A percentile compares a stretch with the other conserved stretches of the same genome.
Evolutionary conservation across 2,888 invertebrate species (phyloP).

Genomic region (Cryptus armator): DNA sequence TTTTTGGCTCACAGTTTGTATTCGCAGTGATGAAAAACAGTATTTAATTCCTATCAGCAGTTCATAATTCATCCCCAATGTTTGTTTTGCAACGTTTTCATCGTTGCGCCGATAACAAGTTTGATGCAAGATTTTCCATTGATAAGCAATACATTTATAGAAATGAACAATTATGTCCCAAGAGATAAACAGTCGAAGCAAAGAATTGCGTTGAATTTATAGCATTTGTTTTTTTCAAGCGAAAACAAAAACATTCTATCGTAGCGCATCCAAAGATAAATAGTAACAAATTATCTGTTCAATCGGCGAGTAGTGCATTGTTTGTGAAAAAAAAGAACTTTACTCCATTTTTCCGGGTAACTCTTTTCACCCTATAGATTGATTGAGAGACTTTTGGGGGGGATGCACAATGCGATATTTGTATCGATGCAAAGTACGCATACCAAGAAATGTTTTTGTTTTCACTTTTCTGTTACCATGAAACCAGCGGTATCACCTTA

Average conservation of each 20-base stretch:
- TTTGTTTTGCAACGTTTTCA: not conserved
- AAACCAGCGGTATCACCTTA: constrained; percentile 3
- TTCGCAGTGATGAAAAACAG: not conserved
- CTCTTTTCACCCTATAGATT: constrained; percentile 32
- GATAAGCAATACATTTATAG: not conserved
- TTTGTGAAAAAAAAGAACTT: constrained; percentile 22
- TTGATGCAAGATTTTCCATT: not conserved
- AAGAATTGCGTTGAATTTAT: not conserved
- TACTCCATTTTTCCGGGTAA: constrained; percentile 52
- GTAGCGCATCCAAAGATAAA: constrained; percentile 24
- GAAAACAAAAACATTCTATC: constrained; percentile 45
- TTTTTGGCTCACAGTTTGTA: not conserved
- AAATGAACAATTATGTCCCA: not conserved
- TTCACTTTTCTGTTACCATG: constrained; percentile 22
- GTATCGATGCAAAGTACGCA: constrained; percentile 22
- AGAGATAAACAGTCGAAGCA: constrained; percentile 24
- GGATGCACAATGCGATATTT: constrained; percentile 4
- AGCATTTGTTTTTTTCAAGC: constrained; percentile 12
- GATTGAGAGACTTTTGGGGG: constrained; percentile 16
- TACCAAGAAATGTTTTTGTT: constrained; percentile 48
- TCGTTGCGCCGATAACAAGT: not conserved
- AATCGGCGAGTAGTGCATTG: not conserved
- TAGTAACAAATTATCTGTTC: not conserved
- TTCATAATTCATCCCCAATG: not conserved
- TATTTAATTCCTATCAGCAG: not conserved